phyloP scores from a whole-genome alignment of 92 coral and sea anemone species.

The Bergia puertoricense region DNA sequence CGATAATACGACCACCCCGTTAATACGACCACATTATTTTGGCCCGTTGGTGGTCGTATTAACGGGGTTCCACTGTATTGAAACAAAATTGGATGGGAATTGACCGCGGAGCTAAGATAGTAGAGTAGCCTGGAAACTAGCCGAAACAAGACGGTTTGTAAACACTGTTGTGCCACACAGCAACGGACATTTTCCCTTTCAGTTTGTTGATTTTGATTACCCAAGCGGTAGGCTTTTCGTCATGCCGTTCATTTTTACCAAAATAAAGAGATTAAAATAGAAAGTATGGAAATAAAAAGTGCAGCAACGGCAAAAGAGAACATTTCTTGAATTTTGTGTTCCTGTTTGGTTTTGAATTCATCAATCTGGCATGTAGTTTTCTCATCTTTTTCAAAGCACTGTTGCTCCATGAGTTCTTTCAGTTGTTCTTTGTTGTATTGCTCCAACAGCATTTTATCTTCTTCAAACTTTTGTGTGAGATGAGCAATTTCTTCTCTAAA shows the following conservation, averaged over 20 bases:
- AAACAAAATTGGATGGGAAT: no score
- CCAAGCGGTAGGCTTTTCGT: no score
- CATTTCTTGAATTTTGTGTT: constrained; percentile 25
- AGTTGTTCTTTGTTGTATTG: constrained; percentile 14
- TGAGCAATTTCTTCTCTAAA: constrained; percentile 28
- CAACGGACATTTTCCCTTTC: neutral
- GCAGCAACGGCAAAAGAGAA: constrained; percentile 38
- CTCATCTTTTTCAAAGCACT: constrained; percentile 40
- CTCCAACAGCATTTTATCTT: constrained; percentile 17
- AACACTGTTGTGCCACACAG: neutral
- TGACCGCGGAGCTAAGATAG: no score
- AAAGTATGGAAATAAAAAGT: constrained; percentile 28
- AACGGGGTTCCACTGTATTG: no score
- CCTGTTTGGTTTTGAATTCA: constrained; percentile 22
- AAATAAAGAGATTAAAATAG: constrained; percentile 27
- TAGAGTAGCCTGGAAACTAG: neutral
- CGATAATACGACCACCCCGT: no score
- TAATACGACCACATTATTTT: no score
- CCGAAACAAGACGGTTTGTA: neutral
- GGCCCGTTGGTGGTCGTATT: no score
- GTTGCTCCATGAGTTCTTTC: constrained; percentile 32
- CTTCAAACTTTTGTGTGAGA: constrained; percentile 24
- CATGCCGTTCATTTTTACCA: neutral
- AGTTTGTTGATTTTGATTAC: no score
- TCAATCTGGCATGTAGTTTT: constrained; percentile 28